Conservation (phyloP, 2,113 vertebrate species). For the Malurus elegans region DNA sequence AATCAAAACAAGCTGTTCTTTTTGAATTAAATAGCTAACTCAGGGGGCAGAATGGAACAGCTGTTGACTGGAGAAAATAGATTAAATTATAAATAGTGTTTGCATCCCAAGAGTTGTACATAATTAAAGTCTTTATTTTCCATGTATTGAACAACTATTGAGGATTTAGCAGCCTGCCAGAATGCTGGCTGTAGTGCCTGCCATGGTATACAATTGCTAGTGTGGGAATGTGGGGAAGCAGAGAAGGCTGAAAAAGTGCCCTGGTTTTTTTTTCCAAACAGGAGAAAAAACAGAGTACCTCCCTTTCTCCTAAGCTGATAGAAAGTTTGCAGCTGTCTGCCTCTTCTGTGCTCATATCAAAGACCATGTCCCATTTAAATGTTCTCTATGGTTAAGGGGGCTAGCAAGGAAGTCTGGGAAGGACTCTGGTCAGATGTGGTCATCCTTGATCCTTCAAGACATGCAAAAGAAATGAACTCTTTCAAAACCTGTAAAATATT, state of each 20-base stretch:
- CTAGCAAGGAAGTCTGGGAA: neutral
- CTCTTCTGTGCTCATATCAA: neutral
- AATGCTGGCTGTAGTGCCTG: neutral
- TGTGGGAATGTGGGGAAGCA: neutral
- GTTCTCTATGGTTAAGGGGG: neutral
- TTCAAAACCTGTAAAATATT: neutral
- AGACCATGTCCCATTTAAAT: neutral
- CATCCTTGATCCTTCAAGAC: neutral
- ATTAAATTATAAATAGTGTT: constrained; percentile 17
- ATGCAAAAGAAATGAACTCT: neutral
- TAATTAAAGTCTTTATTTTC: neutral
- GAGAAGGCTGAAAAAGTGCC: neutral
- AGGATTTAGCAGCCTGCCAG: neutral
- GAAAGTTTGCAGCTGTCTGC: neutral
- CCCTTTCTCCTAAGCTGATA: neutral
- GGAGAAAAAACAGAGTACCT: neutral
- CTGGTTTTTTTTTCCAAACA: neutral
- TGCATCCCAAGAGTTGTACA: neutral
- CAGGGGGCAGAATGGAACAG: neutral
- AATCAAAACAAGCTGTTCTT: neutral
- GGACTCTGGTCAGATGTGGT: neutral
- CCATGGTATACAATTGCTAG: neutral
- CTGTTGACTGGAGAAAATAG: neutral
- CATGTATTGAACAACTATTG: neutral
- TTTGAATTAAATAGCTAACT: neutral